Evolutionary conservation across 2,888 invertebrate species (phyloP).

Genomic region (Fissipunctia ypsillon): DNA sequence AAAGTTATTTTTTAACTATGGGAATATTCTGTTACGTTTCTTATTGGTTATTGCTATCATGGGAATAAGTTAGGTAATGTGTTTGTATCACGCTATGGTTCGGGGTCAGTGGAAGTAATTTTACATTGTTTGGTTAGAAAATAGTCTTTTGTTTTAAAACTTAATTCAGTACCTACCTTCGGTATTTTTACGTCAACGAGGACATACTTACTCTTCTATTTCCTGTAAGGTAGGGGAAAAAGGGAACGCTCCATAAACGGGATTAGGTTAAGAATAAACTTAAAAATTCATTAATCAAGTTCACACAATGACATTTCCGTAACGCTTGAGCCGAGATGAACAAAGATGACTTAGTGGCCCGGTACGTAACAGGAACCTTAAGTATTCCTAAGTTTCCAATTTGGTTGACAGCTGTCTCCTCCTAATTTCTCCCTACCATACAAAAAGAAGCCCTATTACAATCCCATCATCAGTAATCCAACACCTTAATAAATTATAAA

Average conservation of each 20-base stretch:
- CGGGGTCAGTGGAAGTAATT: slow-evolving; percentile 1
- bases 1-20: slow-evolving; percentile 50
- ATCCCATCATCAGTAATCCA: slow-evolving; percentile 49
- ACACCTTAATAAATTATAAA: slow-evolving; percentile 57
- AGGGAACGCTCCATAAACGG: no score
- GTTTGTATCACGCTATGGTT: slow-evolving; percentile 33
- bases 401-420: neutral
- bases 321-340: neutral
- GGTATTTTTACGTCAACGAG: no score
- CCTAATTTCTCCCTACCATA: slow-evolving; percentile 4
- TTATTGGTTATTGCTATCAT: slow-evolving; percentile 34
- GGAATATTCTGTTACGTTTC: slow-evolving; percentile 49
- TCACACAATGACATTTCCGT: neutral
- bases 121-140: slow-evolving; percentile 3
- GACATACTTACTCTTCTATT: neutral
- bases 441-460: slow-evolving; percentile 34
- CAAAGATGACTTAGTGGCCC: neutral
- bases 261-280: neutral
- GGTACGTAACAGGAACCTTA: neutral
- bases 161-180: neutral
- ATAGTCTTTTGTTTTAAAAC: neutral
- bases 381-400: neutral
- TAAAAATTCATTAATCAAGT: neutral
- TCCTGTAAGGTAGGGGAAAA: neutral
- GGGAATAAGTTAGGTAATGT: slow-evolving; percentile 32